Percentiles rank a stretch among this genome's conserved stretches.
phyloP scores from a whole-genome alignment of 2,113 vertebrate species.

The Tragelaphus imberbis region DNA sequence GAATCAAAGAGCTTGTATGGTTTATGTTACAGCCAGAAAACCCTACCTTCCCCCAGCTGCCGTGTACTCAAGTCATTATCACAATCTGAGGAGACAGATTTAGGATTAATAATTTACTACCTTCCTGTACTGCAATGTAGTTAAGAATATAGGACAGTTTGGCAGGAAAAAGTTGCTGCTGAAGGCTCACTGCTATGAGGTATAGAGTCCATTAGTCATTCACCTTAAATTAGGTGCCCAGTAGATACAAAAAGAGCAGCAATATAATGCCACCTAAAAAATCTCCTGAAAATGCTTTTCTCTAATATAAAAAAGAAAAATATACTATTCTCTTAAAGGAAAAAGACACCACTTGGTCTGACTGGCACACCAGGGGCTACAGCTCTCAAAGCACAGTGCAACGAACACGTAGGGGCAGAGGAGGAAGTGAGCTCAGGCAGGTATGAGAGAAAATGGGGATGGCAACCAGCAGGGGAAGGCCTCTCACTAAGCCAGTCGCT shows the following conservation, averaged over 20 bases:
- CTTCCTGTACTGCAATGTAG: slow-evolving; percentile 58
- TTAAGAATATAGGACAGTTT: slow-evolving; percentile 69
- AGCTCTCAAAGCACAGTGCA: not conserved
- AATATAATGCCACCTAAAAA: slow-evolving; percentile 37
- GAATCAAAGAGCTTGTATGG: slow-evolving; percentile 13
- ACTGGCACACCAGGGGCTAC: not conserved
- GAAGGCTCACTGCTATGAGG: slow-evolving; percentile 53
- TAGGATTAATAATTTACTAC: slow-evolving; percentile 73
- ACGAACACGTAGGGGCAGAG: not conserved
- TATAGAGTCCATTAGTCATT: slow-evolving; percentile 59
- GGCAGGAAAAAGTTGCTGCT: slow-evolving; percentile 63
- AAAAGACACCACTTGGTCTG: not conserved
- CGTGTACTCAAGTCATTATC: slow-evolving; percentile 57
- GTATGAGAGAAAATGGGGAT: not conserved
- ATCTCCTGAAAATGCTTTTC: slow-evolving; percentile 30
- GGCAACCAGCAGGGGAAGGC: not conserved
- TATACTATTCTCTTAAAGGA: slow-evolving; percentile 21
- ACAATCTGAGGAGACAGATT: slow-evolving; percentile 64
- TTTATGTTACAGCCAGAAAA: slow-evolving; percentile 53
- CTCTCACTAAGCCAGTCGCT: not conserved
- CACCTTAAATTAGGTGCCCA: slow-evolving; percentile 55
- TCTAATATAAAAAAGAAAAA: not conserved
- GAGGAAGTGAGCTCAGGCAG: not conserved
- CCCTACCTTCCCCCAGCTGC: slow-evolving; percentile 24
- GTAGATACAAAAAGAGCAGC: slow-evolving; percentile 27